Percentiles rank a stretch among this genome's conserved stretches.
Evolutionary conservation across 2,797 vertebrate genomes (phyloP).

Genomic region (Scyliorhinus canicula): DNA sequence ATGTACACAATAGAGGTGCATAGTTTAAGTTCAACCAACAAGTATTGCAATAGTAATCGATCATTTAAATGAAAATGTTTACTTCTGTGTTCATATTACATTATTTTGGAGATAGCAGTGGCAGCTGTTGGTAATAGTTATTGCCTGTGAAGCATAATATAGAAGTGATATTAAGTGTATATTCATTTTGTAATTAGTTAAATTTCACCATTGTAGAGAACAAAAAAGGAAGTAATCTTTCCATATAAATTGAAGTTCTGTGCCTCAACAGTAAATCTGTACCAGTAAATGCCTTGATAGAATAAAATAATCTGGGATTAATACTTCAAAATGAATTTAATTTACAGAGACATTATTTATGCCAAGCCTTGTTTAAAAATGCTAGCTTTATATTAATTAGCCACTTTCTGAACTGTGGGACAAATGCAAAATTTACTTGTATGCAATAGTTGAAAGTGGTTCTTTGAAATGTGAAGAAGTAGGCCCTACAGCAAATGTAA

Average conservation of each 20-base stretch:
- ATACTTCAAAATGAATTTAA: neutral
- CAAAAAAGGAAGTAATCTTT: neutral
- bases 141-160: neutral
- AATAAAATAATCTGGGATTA: neutral
- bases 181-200: neutral
- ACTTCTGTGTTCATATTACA: neutral
- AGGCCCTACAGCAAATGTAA: neutral
- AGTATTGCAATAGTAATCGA: neutral
- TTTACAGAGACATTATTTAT: neutral
- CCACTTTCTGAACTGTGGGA: neutral
- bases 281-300: neutral
- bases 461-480: neutral
- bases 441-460: neutral
- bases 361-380: neutral
- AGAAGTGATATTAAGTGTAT: neutral
- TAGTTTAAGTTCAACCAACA: neutral
- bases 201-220: neutral
- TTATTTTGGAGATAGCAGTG: neutral
- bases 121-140: neutral
- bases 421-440: neutral
- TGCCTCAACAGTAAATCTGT: neutral
- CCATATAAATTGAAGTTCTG: neutral
- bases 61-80: neutral
- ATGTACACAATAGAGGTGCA: neutral
- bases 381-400: neutral